Conservation (phyloP, 2,113 vertebrate species). For the Pterocles orientalis region DNA sequence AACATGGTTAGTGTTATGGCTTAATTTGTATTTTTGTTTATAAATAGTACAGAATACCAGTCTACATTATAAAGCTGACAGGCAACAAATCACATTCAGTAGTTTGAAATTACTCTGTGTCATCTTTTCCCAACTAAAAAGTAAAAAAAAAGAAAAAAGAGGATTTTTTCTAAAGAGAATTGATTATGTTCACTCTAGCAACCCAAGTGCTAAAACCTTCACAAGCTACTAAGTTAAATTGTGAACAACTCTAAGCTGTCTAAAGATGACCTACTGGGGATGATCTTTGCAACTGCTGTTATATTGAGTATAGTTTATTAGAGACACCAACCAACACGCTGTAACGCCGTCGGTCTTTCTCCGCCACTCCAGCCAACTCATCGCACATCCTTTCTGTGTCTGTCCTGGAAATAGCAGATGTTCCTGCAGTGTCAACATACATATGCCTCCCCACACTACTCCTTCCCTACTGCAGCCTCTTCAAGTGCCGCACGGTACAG, state of each 20-base stretch:
- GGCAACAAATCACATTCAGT: neutral
- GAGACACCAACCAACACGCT: neutral
- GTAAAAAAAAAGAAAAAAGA: neutral
- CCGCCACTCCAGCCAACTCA: rapidly evolving
- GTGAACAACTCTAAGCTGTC: neutral
- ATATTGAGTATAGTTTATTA: rapidly evolving
- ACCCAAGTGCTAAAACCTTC: neutral
- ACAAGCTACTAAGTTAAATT: rapidly evolving
- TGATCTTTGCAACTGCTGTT: neutral
- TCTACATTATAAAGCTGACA: neutral
- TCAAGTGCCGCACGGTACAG: rapidly evolving
- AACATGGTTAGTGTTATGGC: neutral
- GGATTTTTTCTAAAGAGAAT: neutral
- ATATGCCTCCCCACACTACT: neutral
- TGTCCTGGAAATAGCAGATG: neutral
- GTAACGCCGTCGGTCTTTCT: rapidly evolving
- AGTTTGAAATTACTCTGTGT: neutral
- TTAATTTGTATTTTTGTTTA: neutral
- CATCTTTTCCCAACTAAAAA: neutral
- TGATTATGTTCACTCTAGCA: neutral
- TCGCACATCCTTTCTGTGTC: no score
- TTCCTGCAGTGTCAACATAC: neutral
- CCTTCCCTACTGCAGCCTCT: neutral
- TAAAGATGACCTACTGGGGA: neutral
- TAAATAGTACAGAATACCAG: neutral